Base-by-base conservation (phyloP, 2,888 invertebrate species). In the Arrhopalites spinosus region DNA sequence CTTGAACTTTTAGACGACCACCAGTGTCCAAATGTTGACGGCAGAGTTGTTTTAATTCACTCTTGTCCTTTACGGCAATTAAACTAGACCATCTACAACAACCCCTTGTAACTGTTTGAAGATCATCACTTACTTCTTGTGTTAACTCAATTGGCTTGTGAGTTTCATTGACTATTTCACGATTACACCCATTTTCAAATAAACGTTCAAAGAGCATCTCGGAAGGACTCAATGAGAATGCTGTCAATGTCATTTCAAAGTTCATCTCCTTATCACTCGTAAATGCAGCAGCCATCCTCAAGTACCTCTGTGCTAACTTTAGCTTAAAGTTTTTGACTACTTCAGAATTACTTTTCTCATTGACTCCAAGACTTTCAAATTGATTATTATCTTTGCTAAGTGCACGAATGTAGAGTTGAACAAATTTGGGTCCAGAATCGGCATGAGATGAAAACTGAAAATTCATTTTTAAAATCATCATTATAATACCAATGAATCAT, bases 201-300 rank as follows among this genome's bases (percentile, higher is more conserved):
- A 81, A 70, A 13, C 70, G 69, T 8, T 66, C 13, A 47, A 75
- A 80, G 20, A 81, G 64, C 5, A 72, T 11, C 0, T 75, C 59
- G 3, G 77, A 74, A 0, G 81, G 81, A 50, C 76, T 72, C 0
- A 81, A 68, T 17, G 79, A 81, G 66, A 80, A 80, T 5, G 81
- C 78, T 0, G 81, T 80, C 5, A 81, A 27, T 1, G 76, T 36
- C n/a, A 79, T 74, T 20, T 77, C 74, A 66, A 64, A 77, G 0
- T 74, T 77, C 1, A 74, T 77, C 7, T 61, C 63, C 0, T 68
- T 69, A 53, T 53, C 70, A 13, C 66, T 59, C 13, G 64, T 13
- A 11, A 80, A 78, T 20, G 74, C 64, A 1, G 17, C 20, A 20
- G 81, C 73, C 1, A 81, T 68, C 25, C 72, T 66, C 3, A 80